A percentile compares a stretch with the other conserved stretches of the same genome.
These are phyloP conservation scores for Drosophila pectinifera DNA, from an alignment of 1,140 invertebrate species.

Conservation along the genomic window DNA sequence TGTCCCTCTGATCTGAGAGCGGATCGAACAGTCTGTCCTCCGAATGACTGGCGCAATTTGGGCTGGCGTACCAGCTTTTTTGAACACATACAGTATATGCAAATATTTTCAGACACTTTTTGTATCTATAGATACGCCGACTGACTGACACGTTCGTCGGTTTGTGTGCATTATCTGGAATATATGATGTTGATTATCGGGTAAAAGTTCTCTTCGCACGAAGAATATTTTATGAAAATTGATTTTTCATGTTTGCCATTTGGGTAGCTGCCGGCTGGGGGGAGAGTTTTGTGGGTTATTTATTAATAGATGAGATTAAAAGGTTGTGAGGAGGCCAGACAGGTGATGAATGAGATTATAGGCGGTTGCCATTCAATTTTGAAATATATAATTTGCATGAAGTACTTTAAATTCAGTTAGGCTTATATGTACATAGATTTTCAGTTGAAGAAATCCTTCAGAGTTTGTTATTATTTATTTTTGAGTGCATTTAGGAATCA, in stretches of 20 bases:
- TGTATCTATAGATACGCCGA: constrained; percentile 39
- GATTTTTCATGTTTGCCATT: constrained; percentile 34
- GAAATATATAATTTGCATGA: background rate
- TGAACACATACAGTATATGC: constrained; percentile 17
- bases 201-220: constrained; percentile 4
- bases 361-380: background rate
- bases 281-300: constrained; percentile 10
- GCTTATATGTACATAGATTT: background rate
- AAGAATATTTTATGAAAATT: constrained; percentile 37
- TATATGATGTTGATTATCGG: constrained; percentile 37
- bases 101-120: constrained; percentile 31
- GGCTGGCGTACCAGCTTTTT: constrained; percentile 15
- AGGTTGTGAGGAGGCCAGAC: constrained; percentile 4
- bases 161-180: constrained; percentile 40
- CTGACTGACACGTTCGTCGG: constrained; percentile 14
- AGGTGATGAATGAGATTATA: constrained; percentile 15
- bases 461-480: background rate
- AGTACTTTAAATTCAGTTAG: background rate
- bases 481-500: background rate
- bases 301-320: constrained; percentile 27
- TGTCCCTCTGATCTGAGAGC: constrained; percentile 21
- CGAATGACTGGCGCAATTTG: constrained; percentile 38
- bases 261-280: background rate
- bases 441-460: too few species aligned
- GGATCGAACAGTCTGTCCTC: constrained; percentile 27